Evolutionary conservation across 2,113 vertebrate genomes (phyloP).

Genomic region (Phalacrocorax aristotelis): DNA sequence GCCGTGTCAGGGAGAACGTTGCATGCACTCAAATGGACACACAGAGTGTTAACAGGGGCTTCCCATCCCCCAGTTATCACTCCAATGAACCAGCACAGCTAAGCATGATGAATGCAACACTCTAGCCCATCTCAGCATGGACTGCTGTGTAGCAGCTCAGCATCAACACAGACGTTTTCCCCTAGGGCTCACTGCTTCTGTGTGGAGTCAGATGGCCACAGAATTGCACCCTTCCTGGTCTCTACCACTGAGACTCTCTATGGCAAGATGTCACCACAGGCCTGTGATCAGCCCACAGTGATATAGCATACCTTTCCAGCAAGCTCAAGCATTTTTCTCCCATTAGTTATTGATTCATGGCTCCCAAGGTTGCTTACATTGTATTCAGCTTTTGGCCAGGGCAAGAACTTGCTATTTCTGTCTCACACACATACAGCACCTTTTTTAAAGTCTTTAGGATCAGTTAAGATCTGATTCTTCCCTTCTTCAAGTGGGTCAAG

Average conservation of each 20-base stretch:
- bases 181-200: not conserved
- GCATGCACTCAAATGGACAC: too few relatives aligned
- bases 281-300: not conserved
- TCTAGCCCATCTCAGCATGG: rapidly evolving
- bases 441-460: not conserved
- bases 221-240: not conserved
- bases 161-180: not conserved
- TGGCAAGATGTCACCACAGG: not conserved
- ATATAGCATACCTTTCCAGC: not conserved
- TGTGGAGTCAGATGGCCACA: not conserved
- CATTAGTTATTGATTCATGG: not conserved
- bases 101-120: not conserved
- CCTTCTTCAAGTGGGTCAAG: not conserved
- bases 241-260: not conserved
- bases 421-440: not conserved
- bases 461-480: not conserved
- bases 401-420: not conserved
- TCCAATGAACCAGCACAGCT: not conserved
- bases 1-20: not conserved
- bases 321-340: not conserved
- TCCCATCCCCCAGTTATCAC: not conserved
- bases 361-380: not conserved
- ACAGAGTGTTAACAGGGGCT: not conserved
- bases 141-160: not conserved
- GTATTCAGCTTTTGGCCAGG: not conserved